Evolutionary conservation across 2,113 vertebrate species (phyloP), one percentile per base, ranked within the genome.

Genomic region (Cyprinodon brontotheroides): DNA sequence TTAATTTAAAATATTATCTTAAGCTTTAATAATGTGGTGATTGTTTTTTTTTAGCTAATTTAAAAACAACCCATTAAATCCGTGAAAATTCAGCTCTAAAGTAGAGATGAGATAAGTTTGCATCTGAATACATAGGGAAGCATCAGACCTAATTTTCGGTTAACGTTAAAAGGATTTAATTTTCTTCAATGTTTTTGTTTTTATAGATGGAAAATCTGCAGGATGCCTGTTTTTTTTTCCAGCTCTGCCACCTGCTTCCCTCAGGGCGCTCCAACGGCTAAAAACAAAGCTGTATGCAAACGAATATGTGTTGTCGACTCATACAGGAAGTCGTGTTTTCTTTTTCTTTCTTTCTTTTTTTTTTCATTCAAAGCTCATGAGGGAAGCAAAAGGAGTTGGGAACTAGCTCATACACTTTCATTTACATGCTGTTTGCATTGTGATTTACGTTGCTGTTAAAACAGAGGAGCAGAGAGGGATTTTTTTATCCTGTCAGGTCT

Each of bases 281-380:
- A 78, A 91, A 84, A 86, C 84, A 90, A 90, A 92, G 74, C 83
- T 87, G 85, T 82, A 93, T 92, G 91, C 89, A 93, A 94, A 93
- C 88, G 4, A 67, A 37, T 17, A 37, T 47, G 22, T 29, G 14
- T 57, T 68, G 67, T 62, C 9, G 63, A 61, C 48, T 50, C 14
- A 50, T 43, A 17, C 60, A 61, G 80, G 75, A 69, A 37, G 76
- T 72, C 74, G 66, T 65, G 29, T 29, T 29, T 77, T 77, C 68
- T 64, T 29, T 29, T 29, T 29, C 29, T 29, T 29, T 29, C 29
- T 29, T 29, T 29, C 29, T 29, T 84, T 14, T 41, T 41, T 20
- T 3, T 2, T 38, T 7, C 14, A 63, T 63, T 64, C 57, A 47
- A 70, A 85, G 79, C 70, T 78, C 71, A 72, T 72, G 76, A 81